These are phyloP conservation scores for Ochropacha duplaris DNA, from an alignment of 2,888 invertebrate species.

Conservation along the genomic window DNA sequence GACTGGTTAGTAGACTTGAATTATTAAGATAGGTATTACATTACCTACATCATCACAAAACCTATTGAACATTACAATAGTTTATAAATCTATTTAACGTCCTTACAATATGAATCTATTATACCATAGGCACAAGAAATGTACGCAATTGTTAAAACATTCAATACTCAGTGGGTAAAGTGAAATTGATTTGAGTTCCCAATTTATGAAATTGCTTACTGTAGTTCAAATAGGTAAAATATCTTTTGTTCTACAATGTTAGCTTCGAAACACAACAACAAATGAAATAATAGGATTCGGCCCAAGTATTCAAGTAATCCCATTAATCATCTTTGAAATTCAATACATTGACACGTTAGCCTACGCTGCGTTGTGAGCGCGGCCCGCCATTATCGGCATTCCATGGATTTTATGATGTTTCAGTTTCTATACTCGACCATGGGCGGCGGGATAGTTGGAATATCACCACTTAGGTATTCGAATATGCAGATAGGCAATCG, in stretches of 20 bases:
- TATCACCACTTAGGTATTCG: conserved; percentile 68
- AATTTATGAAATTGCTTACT: neutral
- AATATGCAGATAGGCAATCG: conserved; percentile 70
- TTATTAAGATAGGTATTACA: neutral
- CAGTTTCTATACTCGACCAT: conserved; percentile 57
- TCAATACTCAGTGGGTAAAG: no score
- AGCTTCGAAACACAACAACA: conserved; percentile 37
- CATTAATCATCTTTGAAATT: conserved; percentile 80
- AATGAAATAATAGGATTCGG: conserved; percentile 48
- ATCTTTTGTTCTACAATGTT: conserved; percentile 18
- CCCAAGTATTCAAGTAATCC: conserved; percentile 65
- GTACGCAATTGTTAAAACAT: neutral
- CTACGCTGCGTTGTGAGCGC: conserved; percentile 32
- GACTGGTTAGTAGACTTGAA: neutral
- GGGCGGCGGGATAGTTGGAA: conserved; percentile 60
- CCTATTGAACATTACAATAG: neutral
- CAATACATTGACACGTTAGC: conserved; percentile 76
- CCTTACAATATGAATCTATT: neutral
- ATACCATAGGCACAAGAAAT: neutral
- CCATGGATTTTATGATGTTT: conserved; percentile 71
- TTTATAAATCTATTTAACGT: neutral
- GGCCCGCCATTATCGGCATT: conserved; percentile 58
- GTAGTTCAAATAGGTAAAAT: conserved; percentile 11
- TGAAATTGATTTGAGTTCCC: neutral
- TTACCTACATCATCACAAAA: neutral